Conservation (phyloP, 2,888 invertebrate genomes). For the Tetrapedia diversipes region DNA sequence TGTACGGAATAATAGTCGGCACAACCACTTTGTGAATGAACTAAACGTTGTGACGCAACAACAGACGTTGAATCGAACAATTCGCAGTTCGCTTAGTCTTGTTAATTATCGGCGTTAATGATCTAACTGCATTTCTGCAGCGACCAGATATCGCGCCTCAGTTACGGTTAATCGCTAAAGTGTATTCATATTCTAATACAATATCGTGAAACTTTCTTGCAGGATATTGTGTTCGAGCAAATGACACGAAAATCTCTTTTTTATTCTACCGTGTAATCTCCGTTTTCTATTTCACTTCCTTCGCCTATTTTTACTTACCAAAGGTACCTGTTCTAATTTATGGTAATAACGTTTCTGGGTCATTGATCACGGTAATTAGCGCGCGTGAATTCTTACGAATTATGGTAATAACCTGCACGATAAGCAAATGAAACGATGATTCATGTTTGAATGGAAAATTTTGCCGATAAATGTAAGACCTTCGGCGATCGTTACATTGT, state of each 20-base stretch:
- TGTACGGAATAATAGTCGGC: background rate
- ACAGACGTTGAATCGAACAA: background rate
- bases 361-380: background rate
- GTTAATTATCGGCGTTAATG: slow-evolving; percentile 15
- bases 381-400: background rate
- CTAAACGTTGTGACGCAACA: background rate
- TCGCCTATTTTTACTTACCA: too few species aligned
- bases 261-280: too few species aligned
- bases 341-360: background rate
- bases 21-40: background rate
- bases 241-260: background rate
- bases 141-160: background rate
- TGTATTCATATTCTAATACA: background rate
- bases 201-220: background rate
- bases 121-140: background rate
- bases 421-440: slow-evolving; percentile 14
- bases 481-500: background rate
- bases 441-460: slow-evolving; percentile 17
- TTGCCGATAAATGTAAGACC: slow-evolving; percentile 15
- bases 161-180: background rate
- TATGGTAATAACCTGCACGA: slow-evolving; percentile 9
- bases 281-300: too few species aligned
- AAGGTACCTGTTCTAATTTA: too few species aligned
- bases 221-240: too few species aligned
- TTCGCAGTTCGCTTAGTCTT: background rate